Percentiles rank a stretch among this genome's conserved stretches.
Evolutionary conservation across 2,888 invertebrate species (phyloP).

Genomic region (Molanna angustata): DNA sequence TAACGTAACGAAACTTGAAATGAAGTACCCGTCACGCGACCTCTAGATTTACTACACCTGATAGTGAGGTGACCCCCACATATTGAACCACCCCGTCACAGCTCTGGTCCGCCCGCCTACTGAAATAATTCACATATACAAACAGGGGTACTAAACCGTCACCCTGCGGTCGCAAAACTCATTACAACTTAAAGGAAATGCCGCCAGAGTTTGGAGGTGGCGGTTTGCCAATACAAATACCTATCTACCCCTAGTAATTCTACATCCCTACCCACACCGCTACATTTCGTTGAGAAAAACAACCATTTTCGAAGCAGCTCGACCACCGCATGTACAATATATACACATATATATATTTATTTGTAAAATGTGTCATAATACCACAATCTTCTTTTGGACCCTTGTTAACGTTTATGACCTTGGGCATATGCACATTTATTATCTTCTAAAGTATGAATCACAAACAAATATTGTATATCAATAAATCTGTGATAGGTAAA

Average conservation of each 20-base stretch:
- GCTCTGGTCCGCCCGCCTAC: neutral
- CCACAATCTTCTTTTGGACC: too few species aligned
- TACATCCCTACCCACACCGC: too few species aligned
- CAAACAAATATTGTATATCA: too few species aligned
- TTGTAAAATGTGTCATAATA: too few species aligned
- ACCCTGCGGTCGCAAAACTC: constrained; percentile 26
- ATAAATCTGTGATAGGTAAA: too few species aligned
- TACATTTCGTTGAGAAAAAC: too few species aligned
- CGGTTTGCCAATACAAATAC: constrained; percentile 21
- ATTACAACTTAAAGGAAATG: constrained; percentile 26
- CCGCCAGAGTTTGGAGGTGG: constrained; percentile 15
- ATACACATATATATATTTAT: too few species aligned
- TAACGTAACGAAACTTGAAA: too few species aligned
- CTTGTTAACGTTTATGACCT: too few species aligned
- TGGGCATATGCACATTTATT: too few species aligned
- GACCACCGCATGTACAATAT: constrained; percentile 5
- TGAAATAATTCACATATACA: constrained; percentile 8
- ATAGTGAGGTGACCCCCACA: neutral
- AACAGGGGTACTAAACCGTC: constrained; percentile 10
- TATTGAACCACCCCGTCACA: constrained; percentile 6
- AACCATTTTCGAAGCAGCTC: neutral
- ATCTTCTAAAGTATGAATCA: too few species aligned
- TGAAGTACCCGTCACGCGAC: too few species aligned
- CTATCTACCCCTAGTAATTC: constrained; percentile 8
- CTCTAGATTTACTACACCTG: constrained; percentile 12